Evolutionary conservation across 2,797 vertebrate species (phyloP), one percentile per base, ranked within the genome.

Genomic region (Kryptopterus vitreolus): DNA sequence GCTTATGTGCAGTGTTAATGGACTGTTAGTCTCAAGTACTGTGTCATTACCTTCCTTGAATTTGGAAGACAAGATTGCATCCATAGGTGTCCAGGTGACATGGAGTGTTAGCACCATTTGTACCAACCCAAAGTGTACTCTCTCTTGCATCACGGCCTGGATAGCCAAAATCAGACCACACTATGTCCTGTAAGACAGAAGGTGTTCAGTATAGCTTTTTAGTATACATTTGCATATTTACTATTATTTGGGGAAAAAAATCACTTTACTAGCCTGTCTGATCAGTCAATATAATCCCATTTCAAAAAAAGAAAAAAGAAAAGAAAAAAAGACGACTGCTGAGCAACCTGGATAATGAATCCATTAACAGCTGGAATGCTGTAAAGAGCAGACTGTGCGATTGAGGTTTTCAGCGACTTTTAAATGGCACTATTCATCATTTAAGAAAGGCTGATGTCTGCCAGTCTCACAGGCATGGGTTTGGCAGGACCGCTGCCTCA

Each of bases 61-160:
- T 93, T 90, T 99, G 98, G 83, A 99, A 87, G 1, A 99, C 96
- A 85, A 99, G 92, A 89, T 99, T 99, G 88, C 92, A 98, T 62
- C 98, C 98, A 0, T 99, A 99, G 4, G 96, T 92, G 90, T 99
- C 98, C 88, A 95, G 89, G 88, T 99, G 98, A 81, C 98, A 99
- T 0, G 97, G 96, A 0, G 98, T 99, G 89, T 97, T 96, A 68
- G 98, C 96, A 62, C 95, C 95, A 61, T 89, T 81, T 7, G 96
- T 95, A 74, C 97, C 98, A 0, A 99, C 92, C 98, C 98, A 99
- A 24, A 99, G 73, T 0, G 98, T 98, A 91, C 98, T 99, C 48
- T 98, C 95, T 82, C 84, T 93, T 43, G 97, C 98, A 74, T 92
- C 89, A 85, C 96, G 96, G 68, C 94, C 96, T 69, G 93, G 90